Percentiles rank a stretch among this genome's conserved stretches.
Evolutionary conservation across 2,797 vertebrate genomes (phyloP).

Genomic region (Okamejei kenojei): DNA sequence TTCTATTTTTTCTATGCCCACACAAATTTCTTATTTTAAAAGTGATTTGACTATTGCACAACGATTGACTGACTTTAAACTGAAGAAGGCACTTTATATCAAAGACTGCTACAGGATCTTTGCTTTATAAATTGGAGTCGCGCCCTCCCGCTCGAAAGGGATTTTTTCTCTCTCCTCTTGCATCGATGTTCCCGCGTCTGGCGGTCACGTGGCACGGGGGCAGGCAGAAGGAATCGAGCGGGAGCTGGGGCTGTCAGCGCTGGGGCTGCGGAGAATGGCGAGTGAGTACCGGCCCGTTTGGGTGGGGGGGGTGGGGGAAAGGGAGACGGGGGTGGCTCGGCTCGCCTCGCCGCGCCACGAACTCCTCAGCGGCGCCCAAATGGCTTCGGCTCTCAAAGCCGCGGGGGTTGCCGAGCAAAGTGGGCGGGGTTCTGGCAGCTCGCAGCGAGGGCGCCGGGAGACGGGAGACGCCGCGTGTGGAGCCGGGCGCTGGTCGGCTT

Average conservation of each 20-base stretch:
- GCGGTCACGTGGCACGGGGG: not conserved
- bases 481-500: not conserved
- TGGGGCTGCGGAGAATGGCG: not conserved
- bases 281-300: not conserved
- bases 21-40: too few species aligned
- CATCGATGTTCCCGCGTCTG: not conserved
- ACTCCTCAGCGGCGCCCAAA: too few species aligned
- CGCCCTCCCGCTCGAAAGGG: not conserved
- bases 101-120: too few species aligned
- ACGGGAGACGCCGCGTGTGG: not conserved
- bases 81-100: too few species aligned
- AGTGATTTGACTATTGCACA: too few species aligned
- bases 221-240: not conserved
- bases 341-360: too few species aligned
- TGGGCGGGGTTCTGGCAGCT: not conserved
- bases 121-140: too few species aligned
- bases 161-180: not conserved
- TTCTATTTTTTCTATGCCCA: too few species aligned
- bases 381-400: not conserved
- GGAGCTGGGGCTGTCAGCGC: not conserved
- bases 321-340: too few species aligned
- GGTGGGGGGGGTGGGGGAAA: not conserved
- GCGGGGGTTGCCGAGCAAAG: not conserved
- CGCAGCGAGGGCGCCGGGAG: not conserved
- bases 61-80: too few species aligned